A percentile compares a stretch with the other conserved stretches of the same genome.
phyloP scores from a whole-genome alignment of 2,113 vertebrate species.

The Bothrops jararaca region DNA sequence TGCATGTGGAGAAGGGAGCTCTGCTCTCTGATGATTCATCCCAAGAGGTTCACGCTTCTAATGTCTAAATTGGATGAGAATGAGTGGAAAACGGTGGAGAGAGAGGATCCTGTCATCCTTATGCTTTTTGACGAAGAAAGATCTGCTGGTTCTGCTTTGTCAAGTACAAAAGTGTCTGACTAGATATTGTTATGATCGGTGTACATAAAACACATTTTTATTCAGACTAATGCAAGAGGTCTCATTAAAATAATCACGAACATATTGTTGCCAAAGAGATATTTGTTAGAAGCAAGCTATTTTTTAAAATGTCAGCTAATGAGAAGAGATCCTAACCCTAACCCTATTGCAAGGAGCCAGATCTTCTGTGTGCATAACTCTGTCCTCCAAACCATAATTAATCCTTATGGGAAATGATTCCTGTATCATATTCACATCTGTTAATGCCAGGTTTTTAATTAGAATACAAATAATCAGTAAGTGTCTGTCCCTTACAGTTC shows the following conservation, averaged over 20 bases:
- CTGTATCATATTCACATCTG: background rate
- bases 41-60: background rate
- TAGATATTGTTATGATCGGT: background rate
- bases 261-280: background rate
- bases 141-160: background rate
- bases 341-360: background rate
- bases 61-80: background rate
- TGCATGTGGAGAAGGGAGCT: background rate
- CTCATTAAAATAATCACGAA: slow-evolving; percentile 6
- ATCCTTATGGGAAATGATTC: background rate
- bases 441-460: background rate
- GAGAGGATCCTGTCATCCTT: background rate
- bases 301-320: background rate
- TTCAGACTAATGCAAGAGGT: background rate
- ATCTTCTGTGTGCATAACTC: background rate
- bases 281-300: background rate
- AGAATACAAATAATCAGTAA: background rate
- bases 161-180: background rate
- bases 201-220: background rate
- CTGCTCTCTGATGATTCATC: background rate
- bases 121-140: background rate
- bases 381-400: background rate
- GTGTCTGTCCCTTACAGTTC: background rate
- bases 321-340: background rate
- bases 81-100: background rate